These are phyloP conservation scores for Hypena proboscidalis DNA, from an alignment of 2,888 invertebrate genomes.

Conservation along the genomic window DNA sequence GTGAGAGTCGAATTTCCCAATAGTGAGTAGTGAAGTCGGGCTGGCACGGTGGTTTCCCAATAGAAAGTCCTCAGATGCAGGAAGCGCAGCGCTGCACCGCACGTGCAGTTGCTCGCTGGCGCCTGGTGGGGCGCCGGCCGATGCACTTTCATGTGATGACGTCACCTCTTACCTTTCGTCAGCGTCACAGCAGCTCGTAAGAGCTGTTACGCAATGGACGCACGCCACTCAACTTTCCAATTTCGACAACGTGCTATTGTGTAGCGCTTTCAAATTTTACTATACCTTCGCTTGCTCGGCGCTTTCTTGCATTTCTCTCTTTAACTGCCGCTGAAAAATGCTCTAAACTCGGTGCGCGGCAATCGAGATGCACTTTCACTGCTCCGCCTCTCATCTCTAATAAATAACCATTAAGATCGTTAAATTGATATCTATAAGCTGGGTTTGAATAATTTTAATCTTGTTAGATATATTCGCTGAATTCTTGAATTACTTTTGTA, in stretches of 20 bases:
- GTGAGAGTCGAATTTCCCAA: slow-evolving; percentile 80
- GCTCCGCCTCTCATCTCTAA: slow-evolving; percentile 55
- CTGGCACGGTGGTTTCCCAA: slow-evolving; percentile 72
- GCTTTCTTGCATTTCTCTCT: slow-evolving; percentile 81
- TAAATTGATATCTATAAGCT: slow-evolving; percentile 1
- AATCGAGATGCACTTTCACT: slow-evolving; percentile 78
- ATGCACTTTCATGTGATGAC: slow-evolving; percentile 83
- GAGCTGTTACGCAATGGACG: slow-evolving; percentile 80
- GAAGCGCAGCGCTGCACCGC: slow-evolving; percentile 67
- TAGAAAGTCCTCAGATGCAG: slow-evolving; percentile 82
- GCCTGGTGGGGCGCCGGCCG: slow-evolving; percentile 71
- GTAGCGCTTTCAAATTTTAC: slow-evolving; percentile 85
- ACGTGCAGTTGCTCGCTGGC: slow-evolving; percentile 55
- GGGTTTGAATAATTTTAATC: not conserved
- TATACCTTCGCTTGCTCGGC: slow-evolving; percentile 73
- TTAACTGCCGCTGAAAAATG: slow-evolving; percentile 78
- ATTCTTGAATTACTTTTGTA: not conserved
- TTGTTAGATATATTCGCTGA: not conserved
- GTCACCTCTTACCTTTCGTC: slow-evolving; percentile 81
- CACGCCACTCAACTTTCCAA: slow-evolving; percentile 84
- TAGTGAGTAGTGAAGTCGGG: slow-evolving; percentile 63
- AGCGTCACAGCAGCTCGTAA: slow-evolving; percentile 80
- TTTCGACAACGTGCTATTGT: slow-evolving; percentile 85
- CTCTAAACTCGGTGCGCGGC: slow-evolving; percentile 70
- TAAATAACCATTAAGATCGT: slow-evolving; percentile 27